Evolutionary conservation across 1,140 invertebrate genomes (phyloP), one percentile per base, ranked within the genome.

Genomic region (Sarcophaga peregrina): DNA sequence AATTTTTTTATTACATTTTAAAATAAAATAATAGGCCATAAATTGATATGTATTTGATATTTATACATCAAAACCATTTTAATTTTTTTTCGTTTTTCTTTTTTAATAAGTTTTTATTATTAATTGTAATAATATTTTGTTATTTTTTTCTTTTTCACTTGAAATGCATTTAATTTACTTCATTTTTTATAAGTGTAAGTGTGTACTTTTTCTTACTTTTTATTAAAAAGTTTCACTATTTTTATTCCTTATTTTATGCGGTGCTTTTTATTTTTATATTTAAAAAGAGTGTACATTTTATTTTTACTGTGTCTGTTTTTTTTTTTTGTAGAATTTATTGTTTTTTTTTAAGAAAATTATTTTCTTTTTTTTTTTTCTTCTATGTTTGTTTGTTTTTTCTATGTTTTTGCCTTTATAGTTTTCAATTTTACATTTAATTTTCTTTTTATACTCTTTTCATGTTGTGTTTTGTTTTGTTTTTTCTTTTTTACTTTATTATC

Each of bases 21-120:
- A 87, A 89, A 89, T 87, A 89, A 87, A 88, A 85, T 85, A 84
- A 87, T 89, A 89, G 88, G 88, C 88, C 88, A 89, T 89, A 88
- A 87, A 88, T 85, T 89, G 88, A 89, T 89, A 89, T 89, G 88
- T 89, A 89, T 89, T 87, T 89, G 88, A 89, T 89, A 88, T 86
- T 89, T 89, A 87, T 87, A 89, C 88, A 88, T 87, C 87, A 88
- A 89, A 89, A 88, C 86, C 88, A 84, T 85, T 89, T 82, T 47
- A 50, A n/a, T 73, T n/a, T 46, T 82, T 68, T 47, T 58, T 80
- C 54, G 7, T 54, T 17, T 8, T 50, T 80, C 3, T 80, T 52
- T 3, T 45, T 80, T 25, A 5, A 20, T 62, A 48, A 82, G 45
- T 82, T 83, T 80, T 25, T 58, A 68, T 25, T 46, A 20, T 68